A percentile compares a stretch with the other conserved stretches of the same genome.
Evolutionary conservation across 2,113 vertebrate species (phyloP).

Genomic region (Pogona vitticeps): DNA sequence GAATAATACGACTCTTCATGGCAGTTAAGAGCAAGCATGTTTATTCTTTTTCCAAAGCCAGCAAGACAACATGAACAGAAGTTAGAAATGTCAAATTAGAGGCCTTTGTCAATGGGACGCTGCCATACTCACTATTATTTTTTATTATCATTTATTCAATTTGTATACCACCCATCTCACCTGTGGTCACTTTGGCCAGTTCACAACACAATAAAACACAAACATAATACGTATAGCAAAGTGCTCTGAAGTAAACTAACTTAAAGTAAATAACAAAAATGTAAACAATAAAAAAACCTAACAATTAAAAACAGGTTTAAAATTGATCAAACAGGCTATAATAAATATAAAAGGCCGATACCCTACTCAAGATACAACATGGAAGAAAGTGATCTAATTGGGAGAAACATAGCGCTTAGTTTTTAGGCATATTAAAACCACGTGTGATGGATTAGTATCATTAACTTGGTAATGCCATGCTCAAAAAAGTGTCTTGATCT

Average conservation of each 20-base stretch:
- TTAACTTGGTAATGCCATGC: neutral
- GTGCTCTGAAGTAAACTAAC: no score
- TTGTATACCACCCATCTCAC: no score
- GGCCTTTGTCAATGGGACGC: neutral
- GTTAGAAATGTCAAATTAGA: neutral
- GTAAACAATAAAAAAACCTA: no score
- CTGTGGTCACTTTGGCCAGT: no score
- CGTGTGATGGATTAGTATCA: neutral
- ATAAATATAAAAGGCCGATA: no score
- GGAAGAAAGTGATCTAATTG: neutral
- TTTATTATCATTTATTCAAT: no score
- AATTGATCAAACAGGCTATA: no score
- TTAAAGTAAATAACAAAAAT: no score
- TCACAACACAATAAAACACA: no score
- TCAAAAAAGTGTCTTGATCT: neutral
- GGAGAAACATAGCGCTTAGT: constrained; percentile 10
- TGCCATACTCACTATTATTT: no score
- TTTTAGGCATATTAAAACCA: neutral
- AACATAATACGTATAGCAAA: no score
- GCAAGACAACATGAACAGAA: neutral
- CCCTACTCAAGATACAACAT: neutral
- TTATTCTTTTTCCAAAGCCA: neutral
- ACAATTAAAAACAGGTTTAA: no score
- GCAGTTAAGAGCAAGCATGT: neutral
- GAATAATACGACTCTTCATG: neutral